These are phyloP conservation scores for Meloidogyne hapla DNA, from an alignment of 1,140 invertebrate species.

Conservation along the genomic window DNA sequence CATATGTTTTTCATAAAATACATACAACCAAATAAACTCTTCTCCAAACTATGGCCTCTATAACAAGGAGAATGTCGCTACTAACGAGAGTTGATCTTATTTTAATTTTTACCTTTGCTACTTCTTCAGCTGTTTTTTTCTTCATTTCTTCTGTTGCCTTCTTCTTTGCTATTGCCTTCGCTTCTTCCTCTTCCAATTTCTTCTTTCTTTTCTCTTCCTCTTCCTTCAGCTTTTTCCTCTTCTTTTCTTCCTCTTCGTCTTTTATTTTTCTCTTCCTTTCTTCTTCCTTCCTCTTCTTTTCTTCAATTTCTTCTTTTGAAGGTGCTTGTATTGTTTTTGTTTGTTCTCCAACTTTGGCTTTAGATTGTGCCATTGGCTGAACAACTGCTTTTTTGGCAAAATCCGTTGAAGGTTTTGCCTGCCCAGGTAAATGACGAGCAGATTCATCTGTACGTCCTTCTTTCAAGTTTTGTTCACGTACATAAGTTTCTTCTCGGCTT, in stretches of 20 bases:
- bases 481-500: slow-evolving; percentile 15
- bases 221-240: slow-evolving; percentile 1
- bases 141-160: not conserved
- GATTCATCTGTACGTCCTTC: slow-evolving; percentile 29
- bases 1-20: not conserved
- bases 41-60: not conserved
- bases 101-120: slow-evolving; percentile 16
- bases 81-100: too few relatives aligned
- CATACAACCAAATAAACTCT: not conserved
- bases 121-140: slow-evolving; percentile 6
- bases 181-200: not conserved
- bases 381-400: slow-evolving; percentile 56
- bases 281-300: slow-evolving; percentile 34
- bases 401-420: slow-evolving; percentile 47
- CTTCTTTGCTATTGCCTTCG: not conserved
- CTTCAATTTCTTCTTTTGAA: slow-evolving; percentile 15
- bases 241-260: not conserved
- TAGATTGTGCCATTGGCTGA: slow-evolving; percentile 47
- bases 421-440: not conserved
- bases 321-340: slow-evolving; percentile 21
- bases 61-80: not conserved
- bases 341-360: slow-evolving; percentile 32
- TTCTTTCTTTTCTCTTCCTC: not conserved
- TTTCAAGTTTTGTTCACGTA: slow-evolving; percentile 11
- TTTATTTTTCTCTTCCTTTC: slow-evolving; percentile 6